phyloP scores from a whole-genome alignment of 1,140 invertebrate genomes.

The Pteromalus puparum region DNA sequence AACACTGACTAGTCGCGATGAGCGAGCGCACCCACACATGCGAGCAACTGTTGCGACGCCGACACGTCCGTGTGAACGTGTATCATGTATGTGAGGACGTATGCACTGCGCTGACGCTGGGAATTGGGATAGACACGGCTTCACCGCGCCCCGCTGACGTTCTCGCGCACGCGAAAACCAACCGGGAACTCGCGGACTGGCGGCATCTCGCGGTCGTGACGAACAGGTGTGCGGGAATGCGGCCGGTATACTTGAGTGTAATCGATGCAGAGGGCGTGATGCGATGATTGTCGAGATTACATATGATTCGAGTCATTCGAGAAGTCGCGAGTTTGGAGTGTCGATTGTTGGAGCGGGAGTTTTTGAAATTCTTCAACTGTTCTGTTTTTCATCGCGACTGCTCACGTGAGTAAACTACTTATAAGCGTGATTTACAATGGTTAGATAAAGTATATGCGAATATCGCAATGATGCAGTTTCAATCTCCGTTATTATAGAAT shows the following conservation, averaged over 20 bases:
- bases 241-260: neutral
- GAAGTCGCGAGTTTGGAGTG: neutral
- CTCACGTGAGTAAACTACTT: neutral
- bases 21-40: neutral
- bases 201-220: neutral
- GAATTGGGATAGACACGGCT: neutral
- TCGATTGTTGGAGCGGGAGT: neutral
- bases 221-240: neutral
- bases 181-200: neutral
- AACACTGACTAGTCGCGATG: constrained; percentile 5
- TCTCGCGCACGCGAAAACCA: neutral
- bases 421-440: too few species aligned
- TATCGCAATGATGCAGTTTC: neutral
- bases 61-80: neutral
- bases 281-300: neutral
- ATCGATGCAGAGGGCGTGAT: neutral
- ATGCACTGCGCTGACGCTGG: neutral
- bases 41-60: neutral
- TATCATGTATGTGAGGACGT: too few species aligned
- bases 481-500: neutral
- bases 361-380: neutral
- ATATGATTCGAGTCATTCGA: too few species aligned
- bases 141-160: neutral
- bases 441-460: too few species aligned
- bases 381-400: neutral